Conservation (phyloP, 2,888 invertebrate genomes). For the Mamestra brassicae region DNA sequence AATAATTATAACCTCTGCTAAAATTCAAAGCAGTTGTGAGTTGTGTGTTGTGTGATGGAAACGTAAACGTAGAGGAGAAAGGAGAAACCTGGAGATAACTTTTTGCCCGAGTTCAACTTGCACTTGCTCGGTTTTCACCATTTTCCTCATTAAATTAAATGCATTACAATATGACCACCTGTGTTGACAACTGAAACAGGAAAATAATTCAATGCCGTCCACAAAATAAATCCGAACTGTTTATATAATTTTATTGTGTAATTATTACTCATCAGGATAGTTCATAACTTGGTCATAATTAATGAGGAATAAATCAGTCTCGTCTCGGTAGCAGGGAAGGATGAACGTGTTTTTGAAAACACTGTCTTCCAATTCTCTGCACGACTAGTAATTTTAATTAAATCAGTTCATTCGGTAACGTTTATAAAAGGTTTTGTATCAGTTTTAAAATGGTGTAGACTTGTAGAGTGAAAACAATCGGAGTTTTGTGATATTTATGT, state of each 20-base stretch:
- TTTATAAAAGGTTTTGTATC: background rate
- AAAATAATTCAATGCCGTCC: slow-evolving; percentile 20
- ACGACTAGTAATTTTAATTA: background rate
- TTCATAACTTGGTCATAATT: background rate
- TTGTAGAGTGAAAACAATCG: background rate
- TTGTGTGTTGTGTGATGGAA: too few relatives aligned
- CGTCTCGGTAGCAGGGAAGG: background rate
- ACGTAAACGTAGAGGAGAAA: too few relatives aligned
- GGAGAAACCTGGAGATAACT: too few relatives aligned
- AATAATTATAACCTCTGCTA: too few relatives aligned
- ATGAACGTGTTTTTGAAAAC: slow-evolving; percentile 17
- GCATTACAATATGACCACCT: background rate
- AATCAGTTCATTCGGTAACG: background rate
- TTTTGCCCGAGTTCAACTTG: too few relatives aligned
- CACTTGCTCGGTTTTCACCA: too few relatives aligned
- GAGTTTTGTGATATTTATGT: background rate
- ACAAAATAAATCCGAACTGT: slow-evolving; percentile 7
- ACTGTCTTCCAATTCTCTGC: too few relatives aligned
- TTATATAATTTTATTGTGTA: slow-evolving; percentile 20
- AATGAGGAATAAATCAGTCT: slow-evolving; percentile 12
- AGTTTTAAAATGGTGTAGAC: background rate
- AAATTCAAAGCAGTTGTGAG: too few relatives aligned
- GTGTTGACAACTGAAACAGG: background rate
- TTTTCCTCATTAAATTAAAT: background rate
- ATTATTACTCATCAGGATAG: slow-evolving; percentile 40